Percentiles rank a stretch among this genome's conserved stretches.
These are phyloP conservation scores for Myotis myotis DNA, from an alignment of 2,797 vertebrate species.

Conservation along the genomic window DNA sequence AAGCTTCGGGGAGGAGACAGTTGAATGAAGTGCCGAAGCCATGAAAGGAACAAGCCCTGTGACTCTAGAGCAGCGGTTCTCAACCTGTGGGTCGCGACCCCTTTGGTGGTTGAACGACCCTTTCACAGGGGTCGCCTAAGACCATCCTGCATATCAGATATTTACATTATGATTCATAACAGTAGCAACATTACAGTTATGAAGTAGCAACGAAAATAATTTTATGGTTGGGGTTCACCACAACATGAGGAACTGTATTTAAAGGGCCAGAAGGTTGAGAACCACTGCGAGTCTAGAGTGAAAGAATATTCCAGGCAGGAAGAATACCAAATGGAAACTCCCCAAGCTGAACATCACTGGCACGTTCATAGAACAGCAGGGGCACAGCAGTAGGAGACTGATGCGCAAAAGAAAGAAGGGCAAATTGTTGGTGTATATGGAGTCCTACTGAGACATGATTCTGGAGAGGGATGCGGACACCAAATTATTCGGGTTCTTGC, in stretches of 20 bases:
- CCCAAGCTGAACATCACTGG: background rate
- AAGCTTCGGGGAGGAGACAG: background rate
- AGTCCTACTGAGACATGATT: background rate
- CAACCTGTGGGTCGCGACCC: no score
- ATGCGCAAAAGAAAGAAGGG: background rate
- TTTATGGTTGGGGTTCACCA: no score
- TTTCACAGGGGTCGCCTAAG: no score
- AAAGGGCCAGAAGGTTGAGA: no score
- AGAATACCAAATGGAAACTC: background rate
- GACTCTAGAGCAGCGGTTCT: background rate
- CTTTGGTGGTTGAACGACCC: no score
- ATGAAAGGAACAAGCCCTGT: background rate
- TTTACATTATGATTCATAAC: no score
- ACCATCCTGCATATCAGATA: no score
- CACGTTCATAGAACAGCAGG: background rate
- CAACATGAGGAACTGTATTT: no score
- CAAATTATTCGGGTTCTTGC: background rate
- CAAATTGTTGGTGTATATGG: background rate
- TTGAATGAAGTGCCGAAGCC: constrained; percentile 4
- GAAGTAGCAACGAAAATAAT: no score
- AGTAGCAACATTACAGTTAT: no score
- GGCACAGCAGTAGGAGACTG: background rate
- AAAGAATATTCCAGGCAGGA: constrained; percentile 32
- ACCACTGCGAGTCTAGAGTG: no score
- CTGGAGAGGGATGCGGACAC: background rate